Evolutionary conservation across 35 echinoderm and acorn worm species (phyloP), one percentile per base, ranked within the genome.

Genomic region (Apostichopus californicus): DNA sequence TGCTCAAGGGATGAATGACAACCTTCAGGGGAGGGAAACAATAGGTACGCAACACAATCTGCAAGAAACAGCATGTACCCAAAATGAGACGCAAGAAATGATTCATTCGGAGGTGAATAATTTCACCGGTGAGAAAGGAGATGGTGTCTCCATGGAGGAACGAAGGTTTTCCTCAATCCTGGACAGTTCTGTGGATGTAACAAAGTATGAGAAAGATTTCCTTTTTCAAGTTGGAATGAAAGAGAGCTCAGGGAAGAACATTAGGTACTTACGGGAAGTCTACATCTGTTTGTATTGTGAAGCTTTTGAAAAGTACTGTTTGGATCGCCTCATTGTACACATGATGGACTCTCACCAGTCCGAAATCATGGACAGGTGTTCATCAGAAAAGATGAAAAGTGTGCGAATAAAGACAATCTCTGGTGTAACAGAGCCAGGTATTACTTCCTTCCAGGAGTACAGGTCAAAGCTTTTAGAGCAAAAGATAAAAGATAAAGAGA

Each of bases 201-300:
- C 57, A 7, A 68, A 73, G 15, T 89, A 66, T 52, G 61, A 89
- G 15, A 71, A n/a, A 72, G 86, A 89, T 89, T 89, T 89, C 64
- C 9, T 89, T 1, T 89, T 89, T 17, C 61, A 52, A 11, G 58
- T 89, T 60, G 86, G 57, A 10, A 89, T 89, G 86, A 89, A 52
- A 66, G 86, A 89, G 61, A 89, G 86, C 9, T 28, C 57, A n/a
- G 86, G 86, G 46, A 89, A 89, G 61, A 89, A 34, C n/a, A 9
- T 89, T 5, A 64, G 21, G 86, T 89, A 89, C 63, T 65, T 89
- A 57, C 20, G 86, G 61, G 86, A 89, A 64, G 86, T 89, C 55
- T 89, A 72, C 68, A 73, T 28, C 28, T 89, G 86, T 26, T 4
- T 89, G 28, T 73, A 89, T 21, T 89, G 86, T 52, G 61, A 68